These are phyloP conservation scores for Scaptodrosophila latifasciaeformis DNA, from an alignment of 2,888 invertebrate species.

Conservation along the genomic window DNA sequence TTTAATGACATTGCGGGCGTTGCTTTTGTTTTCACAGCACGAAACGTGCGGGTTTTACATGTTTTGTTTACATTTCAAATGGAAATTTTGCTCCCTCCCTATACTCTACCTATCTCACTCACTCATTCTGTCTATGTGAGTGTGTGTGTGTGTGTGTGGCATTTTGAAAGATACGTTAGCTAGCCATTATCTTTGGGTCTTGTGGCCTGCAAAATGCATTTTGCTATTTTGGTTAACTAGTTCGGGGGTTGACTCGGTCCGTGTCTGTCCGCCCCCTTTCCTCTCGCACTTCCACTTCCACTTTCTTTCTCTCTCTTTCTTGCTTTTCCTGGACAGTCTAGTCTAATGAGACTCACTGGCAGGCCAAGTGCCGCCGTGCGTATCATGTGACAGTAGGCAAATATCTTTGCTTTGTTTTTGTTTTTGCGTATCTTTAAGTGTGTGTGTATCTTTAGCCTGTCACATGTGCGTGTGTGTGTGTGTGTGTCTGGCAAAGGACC, in stretches of 20 bases:
- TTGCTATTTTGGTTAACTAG: slow-evolving; percentile 33
- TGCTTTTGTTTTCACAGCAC: slow-evolving; percentile 33
- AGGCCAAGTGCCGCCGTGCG: slow-evolving; percentile 37
- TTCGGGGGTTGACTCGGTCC: neutral
- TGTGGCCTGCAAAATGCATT: slow-evolving; percentile 37
- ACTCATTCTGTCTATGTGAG: neutral
- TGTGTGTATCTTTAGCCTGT: slow-evolving; percentile 6
- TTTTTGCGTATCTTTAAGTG: slow-evolving; percentile 22
- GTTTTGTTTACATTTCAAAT: slow-evolving; percentile 60
- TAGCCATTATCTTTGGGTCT: neutral
- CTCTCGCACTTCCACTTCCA: neutral
- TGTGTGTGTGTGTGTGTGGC: too few relatives aligned
- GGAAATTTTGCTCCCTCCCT: slow-evolving; percentile 38
- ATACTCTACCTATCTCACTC: neutral
- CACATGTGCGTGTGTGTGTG: neutral
- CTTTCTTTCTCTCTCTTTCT: slow-evolving; percentile 3
- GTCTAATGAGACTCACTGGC: slow-evolving; percentile 24
- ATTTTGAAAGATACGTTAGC: neutral
- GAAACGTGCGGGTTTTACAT: slow-evolving; percentile 47
- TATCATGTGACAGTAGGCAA: slow-evolving; percentile 42
- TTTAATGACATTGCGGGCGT: slow-evolving; percentile 33
- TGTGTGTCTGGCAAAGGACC: slow-evolving; percentile 19
- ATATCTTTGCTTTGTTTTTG: slow-evolving; percentile 22
- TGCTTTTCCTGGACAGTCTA: neutral
- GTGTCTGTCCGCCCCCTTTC: neutral